Evolutionary conservation across 2,888 invertebrate species (phyloP).

Genomic region (Campopleginae sp.): DNA sequence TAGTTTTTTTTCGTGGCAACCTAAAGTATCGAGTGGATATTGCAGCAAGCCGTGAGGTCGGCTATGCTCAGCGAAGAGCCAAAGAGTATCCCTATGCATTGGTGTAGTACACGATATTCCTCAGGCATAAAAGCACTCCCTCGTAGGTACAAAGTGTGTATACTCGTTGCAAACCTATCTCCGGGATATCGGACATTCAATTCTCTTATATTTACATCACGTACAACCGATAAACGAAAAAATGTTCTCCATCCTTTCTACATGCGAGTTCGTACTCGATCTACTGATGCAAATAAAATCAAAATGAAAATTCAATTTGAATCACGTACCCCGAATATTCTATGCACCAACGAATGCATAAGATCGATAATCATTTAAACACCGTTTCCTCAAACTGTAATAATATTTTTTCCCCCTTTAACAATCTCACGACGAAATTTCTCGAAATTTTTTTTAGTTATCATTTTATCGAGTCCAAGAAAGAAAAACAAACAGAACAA

Average conservation of each 20-base stretch:
- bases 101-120: conserved; percentile 11
- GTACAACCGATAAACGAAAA: conserved; percentile 49
- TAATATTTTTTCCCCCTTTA: background rate
- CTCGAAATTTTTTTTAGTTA: no score
- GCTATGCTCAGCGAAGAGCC: conserved; percentile 14
- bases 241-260: conserved; percentile 19
- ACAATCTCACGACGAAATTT: background rate
- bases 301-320: background rate
- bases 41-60: conserved; percentile 33
- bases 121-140: conserved; percentile 12
- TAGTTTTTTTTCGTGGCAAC: conserved; percentile 29
- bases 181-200: conserved; percentile 45
- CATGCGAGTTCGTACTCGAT: background rate
- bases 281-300: conserved; percentile 11
- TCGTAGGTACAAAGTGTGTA: background rate
- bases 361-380: background rate
- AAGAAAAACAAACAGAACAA: no score
- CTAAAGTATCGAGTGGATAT: conserved; percentile 40
- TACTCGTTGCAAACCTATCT: conserved; percentile 32
- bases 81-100: conserved; percentile 14
- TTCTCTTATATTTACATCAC: conserved; percentile 55
- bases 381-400: background rate
- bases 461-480: no score
- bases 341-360: background rate
- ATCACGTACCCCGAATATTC: background rate